Evolutionary conservation across 2,888 invertebrate genomes (phyloP).

Genomic region (Sinohyriopsis cumingii): DNA sequence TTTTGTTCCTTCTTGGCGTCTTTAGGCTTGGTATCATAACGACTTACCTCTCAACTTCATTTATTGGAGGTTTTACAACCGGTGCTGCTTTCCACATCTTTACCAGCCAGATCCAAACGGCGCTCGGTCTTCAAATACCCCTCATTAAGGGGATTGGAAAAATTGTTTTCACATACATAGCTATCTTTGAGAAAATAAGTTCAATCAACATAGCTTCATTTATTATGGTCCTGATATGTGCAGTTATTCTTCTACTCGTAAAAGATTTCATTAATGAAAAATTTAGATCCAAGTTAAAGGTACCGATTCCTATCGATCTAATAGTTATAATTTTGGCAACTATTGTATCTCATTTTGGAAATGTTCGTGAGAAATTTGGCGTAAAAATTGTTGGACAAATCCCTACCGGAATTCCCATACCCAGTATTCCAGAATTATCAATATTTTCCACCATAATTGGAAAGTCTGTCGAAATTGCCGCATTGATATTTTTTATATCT

Average conservation of each 20-base stretch:
- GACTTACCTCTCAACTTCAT: slow-evolving; percentile 51
- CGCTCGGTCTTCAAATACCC: slow-evolving; percentile 40
- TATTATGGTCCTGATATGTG: slow-evolving; percentile 79
- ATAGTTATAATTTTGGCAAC: slow-evolving; percentile 58
- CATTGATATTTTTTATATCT: slow-evolving; percentile 56
- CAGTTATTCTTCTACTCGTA: slow-evolving; percentile 77
- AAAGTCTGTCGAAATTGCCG: slow-evolving; percentile 47
- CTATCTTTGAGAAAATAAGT: slow-evolving; percentile 76
- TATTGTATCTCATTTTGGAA: slow-evolving; percentile 50
- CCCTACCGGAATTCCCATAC: slow-evolving; percentile 58
- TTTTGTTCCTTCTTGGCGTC: slow-evolving; percentile 48
- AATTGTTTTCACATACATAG: slow-evolving; percentile 75
- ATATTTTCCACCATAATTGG: slow-evolving; percentile 22
- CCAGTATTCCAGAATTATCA: slow-evolving; percentile 38
- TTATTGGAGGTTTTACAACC: slow-evolving; percentile 58
- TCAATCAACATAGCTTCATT: slow-evolving; percentile 80
- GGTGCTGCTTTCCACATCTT: slow-evolving; percentile 56
- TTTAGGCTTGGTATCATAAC: slow-evolving; percentile 49
- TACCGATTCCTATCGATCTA: slow-evolving; percentile 67
- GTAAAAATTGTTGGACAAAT: slow-evolving; percentile 53
- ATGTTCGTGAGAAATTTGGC: slow-evolving; percentile 34
- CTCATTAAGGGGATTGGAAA: slow-evolving; percentile 43
- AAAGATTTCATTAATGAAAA: slow-evolving; percentile 66
- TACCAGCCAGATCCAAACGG: slow-evolving; percentile 50
- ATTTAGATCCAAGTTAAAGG: slow-evolving; percentile 50